Conservation (phyloP, 1,140 invertebrate genomes). For the Hyles euphorbiae region DNA sequence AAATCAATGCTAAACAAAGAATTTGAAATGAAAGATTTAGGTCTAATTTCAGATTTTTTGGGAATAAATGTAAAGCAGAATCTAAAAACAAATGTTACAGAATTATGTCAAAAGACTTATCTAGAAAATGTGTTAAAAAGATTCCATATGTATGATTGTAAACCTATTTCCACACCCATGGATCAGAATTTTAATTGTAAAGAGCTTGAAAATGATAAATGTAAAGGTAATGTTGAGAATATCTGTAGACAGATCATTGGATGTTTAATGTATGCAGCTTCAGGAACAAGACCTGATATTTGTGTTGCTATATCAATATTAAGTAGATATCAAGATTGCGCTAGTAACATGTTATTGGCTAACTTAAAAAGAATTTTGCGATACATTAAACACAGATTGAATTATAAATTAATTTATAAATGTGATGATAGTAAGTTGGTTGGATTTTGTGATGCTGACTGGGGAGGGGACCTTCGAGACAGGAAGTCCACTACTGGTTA, state of each 20-base stretch:
- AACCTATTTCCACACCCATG: constrained; percentile 40
- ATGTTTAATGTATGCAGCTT: constrained; percentile 34
- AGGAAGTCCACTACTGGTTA: no score
- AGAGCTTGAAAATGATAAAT: constrained; percentile 18
- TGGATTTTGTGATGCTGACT: no score
- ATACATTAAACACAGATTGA: no score
- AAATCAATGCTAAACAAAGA: constrained; percentile 38
- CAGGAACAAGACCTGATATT: constrained; percentile 36
- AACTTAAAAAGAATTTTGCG: no score
- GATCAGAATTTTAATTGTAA: constrained; percentile 34
- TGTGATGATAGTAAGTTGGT: no score
- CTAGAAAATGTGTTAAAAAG: constrained; percentile 44
- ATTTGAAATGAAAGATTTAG: constrained; percentile 58
- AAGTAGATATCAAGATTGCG: no score
- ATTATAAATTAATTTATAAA: no score
- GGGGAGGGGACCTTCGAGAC: no score
- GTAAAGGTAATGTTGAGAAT: constrained; percentile 24
- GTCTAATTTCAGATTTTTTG: constrained; percentile 36
- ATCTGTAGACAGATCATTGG: constrained; percentile 32
- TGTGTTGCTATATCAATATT: constrained; percentile 24
- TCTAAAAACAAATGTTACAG: constrained; percentile 26
- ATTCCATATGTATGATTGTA: constrained; percentile 52
- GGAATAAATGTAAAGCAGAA: constrained; percentile 47
- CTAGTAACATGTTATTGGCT: no score
- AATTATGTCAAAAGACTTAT: constrained; percentile 42